A percentile compares a stretch with the other conserved stretches of the same genome.
Conservation (phyloP, 2,113 vertebrate genomes). For the Otus sunia region DNA sequence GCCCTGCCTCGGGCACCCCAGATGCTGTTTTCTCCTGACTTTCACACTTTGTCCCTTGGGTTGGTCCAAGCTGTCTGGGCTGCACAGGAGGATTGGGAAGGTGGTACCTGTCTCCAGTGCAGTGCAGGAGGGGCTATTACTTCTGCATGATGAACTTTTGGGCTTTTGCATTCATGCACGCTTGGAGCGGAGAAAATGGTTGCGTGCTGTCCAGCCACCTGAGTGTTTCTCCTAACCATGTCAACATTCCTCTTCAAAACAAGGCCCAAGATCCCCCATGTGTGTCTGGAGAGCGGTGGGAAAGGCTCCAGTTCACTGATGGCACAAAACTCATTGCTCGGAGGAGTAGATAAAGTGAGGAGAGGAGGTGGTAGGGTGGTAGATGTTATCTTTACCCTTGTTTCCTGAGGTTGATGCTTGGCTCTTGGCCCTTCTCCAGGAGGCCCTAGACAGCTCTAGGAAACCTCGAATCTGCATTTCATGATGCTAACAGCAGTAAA, state of each 20-base stretch:
- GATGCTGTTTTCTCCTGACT: background rate
- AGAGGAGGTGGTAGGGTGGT: background rate
- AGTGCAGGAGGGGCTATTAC: background rate
- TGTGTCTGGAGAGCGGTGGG: background rate
- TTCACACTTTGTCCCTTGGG: background rate
- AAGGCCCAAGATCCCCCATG: background rate
- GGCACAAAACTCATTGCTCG: background rate
- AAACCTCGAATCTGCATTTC: background rate
- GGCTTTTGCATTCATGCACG: background rate
- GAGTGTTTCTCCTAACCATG: background rate
- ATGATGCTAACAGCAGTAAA: background rate
- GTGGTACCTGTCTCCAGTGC: background rate
- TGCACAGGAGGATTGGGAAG: background rate
- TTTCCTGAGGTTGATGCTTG: background rate
- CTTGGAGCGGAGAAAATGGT: background rate
- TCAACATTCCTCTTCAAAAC: background rate
- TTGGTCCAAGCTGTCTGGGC: background rate
- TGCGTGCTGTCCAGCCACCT: background rate
- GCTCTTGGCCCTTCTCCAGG: background rate
- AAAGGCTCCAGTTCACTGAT: background rate
- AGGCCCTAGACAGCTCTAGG: background rate
- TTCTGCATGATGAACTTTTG: background rate
- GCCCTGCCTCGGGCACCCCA: rapidly evolving
- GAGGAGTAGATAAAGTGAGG: background rate
- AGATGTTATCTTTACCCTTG: background rate